Conservation (phyloP, 2,797 vertebrate species). For the Lagocephalus sceleratus region DNA sequence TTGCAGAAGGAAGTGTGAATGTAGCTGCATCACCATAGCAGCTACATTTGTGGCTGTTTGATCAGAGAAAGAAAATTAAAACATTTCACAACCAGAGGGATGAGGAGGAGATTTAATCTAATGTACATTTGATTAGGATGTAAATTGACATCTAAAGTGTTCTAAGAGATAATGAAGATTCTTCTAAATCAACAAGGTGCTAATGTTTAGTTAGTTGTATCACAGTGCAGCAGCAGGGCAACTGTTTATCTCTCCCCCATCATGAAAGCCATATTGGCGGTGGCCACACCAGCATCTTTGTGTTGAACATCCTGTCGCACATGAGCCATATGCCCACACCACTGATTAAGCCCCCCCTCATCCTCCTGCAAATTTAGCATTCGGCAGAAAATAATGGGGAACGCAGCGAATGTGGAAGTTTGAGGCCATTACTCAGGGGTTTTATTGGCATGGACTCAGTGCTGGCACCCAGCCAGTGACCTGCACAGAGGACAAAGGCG, state of each 20-base stretch:
- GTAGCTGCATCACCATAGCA: no score
- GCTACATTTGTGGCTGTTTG: no score
- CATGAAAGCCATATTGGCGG: constrained; percentile 28
- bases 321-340: constrained; percentile 55
- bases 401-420: constrained; percentile 71
- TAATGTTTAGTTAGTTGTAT: constrained; percentile 34
- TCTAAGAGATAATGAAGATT: constrained; percentile 7
- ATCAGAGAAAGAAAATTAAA: no score
- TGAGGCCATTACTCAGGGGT: constrained; percentile 71
- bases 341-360: constrained; percentile 71
- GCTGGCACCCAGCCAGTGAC: constrained; percentile 66
- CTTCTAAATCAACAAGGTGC: no score
- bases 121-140: no score
- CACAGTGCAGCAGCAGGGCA: constrained; percentile 18
- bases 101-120: no score
- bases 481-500: constrained; percentile 73
- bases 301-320: constrained; percentile 57
- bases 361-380: constrained; percentile 66
- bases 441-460: constrained; percentile 70
- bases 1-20: no score
- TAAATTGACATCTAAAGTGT: no score
- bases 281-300: constrained; percentile 48
- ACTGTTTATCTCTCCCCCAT: constrained; percentile 41
- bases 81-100: no score
- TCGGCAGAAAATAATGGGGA: constrained; percentile 69